Evolutionary conservation across 2,113 vertebrate genomes (phyloP), one percentile per base, ranked within the genome.

Genomic region (Brachyhypopomus occidentalis): DNA sequence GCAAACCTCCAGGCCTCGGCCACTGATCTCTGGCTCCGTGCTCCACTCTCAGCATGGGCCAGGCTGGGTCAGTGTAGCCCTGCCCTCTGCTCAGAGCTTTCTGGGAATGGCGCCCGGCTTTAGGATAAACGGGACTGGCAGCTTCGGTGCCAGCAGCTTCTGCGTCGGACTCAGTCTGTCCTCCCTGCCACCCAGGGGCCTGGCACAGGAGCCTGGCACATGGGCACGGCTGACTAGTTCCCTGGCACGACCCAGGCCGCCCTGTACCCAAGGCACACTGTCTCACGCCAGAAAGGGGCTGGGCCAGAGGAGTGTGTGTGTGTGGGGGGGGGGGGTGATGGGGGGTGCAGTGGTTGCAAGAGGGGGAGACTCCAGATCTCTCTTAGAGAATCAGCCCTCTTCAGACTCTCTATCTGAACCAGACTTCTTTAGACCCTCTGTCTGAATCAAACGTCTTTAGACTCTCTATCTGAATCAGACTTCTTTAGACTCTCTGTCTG

Each of bases 31-130:
- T 30, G 62, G 62, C 25, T 64, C 16, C 45, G 3, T 64, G 4
- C 22, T 64, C 22, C 62, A 30, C 25, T 84, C 25, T 83, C 80
- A 70, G 70, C 64, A n/a, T 60, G 30, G 41, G 69, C 70, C 25
- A 66, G 77, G 71, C 56, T 77, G 66, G 78, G 71, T 76, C 77
- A 62, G 45, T 52, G 45, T 52, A 52, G 45, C 8, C 45, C 45
- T 14, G 45, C 45, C 41, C 45, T 52, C 45, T 14, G 12, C 12
- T 11, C 45, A 11, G 45, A 14, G 83, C 38, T 75, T 84, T 48
- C 78, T 88, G 83, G 85, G 83, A 85, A 67, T 75, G 58, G 38
- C 79, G 83, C 78, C 83, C 82, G 71, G 82, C 58, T 71, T n/a
- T 38, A 63, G 73, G 62, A 58, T 55, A 58, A 56, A 64, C 64